Base-by-base conservation (phyloP, 2,888 invertebrate species). In the Drosophila fungiperda region DNA sequence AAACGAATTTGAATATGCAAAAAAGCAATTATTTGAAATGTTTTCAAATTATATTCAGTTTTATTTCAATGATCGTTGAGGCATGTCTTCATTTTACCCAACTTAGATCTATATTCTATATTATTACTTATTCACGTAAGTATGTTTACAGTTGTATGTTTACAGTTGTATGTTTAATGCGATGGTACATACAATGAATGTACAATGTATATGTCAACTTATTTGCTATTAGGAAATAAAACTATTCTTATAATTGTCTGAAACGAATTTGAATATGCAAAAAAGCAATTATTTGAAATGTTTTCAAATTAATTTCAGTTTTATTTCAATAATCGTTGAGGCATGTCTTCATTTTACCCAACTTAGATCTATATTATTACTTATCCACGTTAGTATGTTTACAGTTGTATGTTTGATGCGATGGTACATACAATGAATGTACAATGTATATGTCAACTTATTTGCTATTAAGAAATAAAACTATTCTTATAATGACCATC, bases 301-400 rank as follows among this genome's bases (percentile, higher is more conserved):
- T 32, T 53, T 68, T 33, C 42, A 59, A 72, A 26, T 58, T 58
- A 35, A 42, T 17, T 50, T 38, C 11, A 42, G n/a, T 58, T 68
- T 71, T 66, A 73, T 77, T 60, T 65, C 62, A 68, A 57, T 62
- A 38, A 68, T 81, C 66, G 68, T 79, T 80, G 64, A 66, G 72
- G 68, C 66, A 71, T 72, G 66, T 82, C 65, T 75, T 80, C 48
- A 65, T 72, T 38, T 68, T 33, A 63, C 71, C 69, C 50, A 69
- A 68, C 63, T 68, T 80, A 69, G 29, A 89, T 75, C 76, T 73
- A 73, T 32, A 49, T 40, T 63, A 15, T n/a, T 73, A n/a, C 26
- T 38, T 55, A 55, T 55, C 17, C 0, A 55, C 60, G 45, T 60
- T 63, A 64, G n/a, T 55, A 38, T 38, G n/a, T 55, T 38, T 55